Evolutionary conservation across 2,113 vertebrate species (phyloP), one percentile per base, ranked within the genome.

Genomic region (Nicator chloris): DNA sequence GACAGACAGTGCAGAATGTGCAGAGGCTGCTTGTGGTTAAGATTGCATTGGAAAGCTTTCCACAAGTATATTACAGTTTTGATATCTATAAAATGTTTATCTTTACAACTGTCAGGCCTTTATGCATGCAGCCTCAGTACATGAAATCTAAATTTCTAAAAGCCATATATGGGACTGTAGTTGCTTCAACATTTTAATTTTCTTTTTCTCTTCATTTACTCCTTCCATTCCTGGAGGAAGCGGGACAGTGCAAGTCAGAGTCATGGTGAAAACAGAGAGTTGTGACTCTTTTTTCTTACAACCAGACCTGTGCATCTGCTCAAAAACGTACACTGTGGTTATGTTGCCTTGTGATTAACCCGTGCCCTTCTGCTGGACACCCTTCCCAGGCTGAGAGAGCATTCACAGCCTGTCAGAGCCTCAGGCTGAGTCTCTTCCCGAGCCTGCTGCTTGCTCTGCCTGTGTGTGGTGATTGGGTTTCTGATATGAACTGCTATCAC

Each of bases 141-240:
- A 84, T 97, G 73, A 84, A 77, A 86, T 84, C 82, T 90, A 66
- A 95, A 93, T 97, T 96, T 97, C 69, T 93, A 87, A 95, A 98
- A 80, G 82, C 96, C 88, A 69, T 76, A 49, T 88, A 88, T 9
- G 22, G 93, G 42, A 85, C 51, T 81, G 50, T 79, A 97, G 90
- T 94, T 92, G 72, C 92, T 95, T 96, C 66, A 92, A 91, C 60
- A 83, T 95, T 96, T 94, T 96, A 87, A 94, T 97, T 96, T 95
- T 83, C 27, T 5, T 23, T 30, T n/a, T 23, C 42, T 16, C 82
- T 87, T 69, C 15, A 57, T 79, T 90, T 88, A 13, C 11, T 45
- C 40, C 45, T 75, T 26, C 33, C 31, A 28, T 14, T 97, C 30
- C 73, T 90, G 56, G 66, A 88, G 59, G 15, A 4, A 78, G 42